phyloP scores from a whole-genome alignment of 1,140 invertebrate genomes.

The Diorhabda elongata region DNA sequence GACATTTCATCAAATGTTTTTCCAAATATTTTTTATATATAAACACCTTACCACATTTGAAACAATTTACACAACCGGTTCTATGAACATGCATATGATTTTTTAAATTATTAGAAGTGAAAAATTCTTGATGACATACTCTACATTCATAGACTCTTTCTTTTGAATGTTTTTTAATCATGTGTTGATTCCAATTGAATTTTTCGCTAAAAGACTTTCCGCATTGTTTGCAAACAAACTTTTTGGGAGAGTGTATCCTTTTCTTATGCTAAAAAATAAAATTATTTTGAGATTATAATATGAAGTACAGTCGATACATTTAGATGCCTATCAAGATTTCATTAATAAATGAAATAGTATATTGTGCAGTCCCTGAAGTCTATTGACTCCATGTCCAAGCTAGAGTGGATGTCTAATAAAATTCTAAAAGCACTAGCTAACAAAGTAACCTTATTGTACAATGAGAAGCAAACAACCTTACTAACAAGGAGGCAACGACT shows the following conservation, averaged over 20 bases:
- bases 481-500: too few relatives aligned
- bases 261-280: constrained; percentile 19
- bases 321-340: too few relatives aligned
- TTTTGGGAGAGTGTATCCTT: constrained; percentile 19
- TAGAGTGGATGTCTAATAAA: too few relatives aligned
- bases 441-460: too few relatives aligned
- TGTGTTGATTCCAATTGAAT: constrained; percentile 32
- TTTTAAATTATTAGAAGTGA: constrained; percentile 22
- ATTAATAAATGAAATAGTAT: too few relatives aligned
- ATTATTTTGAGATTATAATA: not conserved
- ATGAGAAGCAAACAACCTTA: too few relatives aligned
- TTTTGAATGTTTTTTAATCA: constrained; percentile 27
- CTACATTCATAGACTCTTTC: constrained; percentile 26
- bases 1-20: constrained; percentile 25
- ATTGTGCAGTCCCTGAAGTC: too few relatives aligned
- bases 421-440: too few relatives aligned
- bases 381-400: too few relatives aligned
- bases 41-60: constrained; percentile 24
- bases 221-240: constrained; percentile 38
- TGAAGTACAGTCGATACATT: too few relatives aligned
- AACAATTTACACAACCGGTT: constrained; percentile 23
- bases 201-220: constrained; percentile 35
- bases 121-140: constrained; percentile 25
- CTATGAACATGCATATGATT: constrained; percentile 28
- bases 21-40: constrained; percentile 26